Percentiles rank a stretch among this genome's conserved stretches.
Evolutionary conservation across 37 sponge, comb jelly and placozoan species (phyloP).

Genomic region (Spongia lamella): DNA sequence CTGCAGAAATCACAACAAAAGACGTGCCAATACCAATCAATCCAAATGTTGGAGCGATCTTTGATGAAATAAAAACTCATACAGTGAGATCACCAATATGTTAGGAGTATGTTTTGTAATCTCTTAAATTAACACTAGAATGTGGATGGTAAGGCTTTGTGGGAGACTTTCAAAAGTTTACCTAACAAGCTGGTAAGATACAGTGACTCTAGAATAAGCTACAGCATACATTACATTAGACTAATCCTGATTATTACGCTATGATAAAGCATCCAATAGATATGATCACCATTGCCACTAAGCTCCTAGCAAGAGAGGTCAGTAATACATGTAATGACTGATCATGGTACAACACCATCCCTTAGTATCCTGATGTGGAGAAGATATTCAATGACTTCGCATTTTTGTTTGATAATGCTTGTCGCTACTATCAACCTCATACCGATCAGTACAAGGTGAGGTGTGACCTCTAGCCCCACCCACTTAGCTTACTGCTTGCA

Average conservation of each 20-base stretch:
- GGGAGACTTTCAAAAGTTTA: too few relatives aligned
- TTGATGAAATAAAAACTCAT: too few relatives aligned
- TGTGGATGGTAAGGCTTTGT: too few relatives aligned
- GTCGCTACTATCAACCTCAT: slow-evolving; percentile 12
- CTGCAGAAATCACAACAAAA: too few relatives aligned
- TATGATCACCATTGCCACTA: slow-evolving; percentile 37
- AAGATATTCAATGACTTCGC: slow-evolving; percentile 36
- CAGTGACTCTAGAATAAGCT: background rate
- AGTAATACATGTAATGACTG: background rate
- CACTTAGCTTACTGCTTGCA: background rate
- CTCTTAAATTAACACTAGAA: too few relatives aligned
- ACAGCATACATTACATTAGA: background rate
- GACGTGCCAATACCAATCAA: too few relatives aligned
- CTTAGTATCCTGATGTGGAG: slow-evolving; percentile 33
- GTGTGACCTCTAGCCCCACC: background rate
- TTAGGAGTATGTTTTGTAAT: too few relatives aligned
- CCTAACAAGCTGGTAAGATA: background rate
- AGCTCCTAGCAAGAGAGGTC: slow-evolving; percentile 27
- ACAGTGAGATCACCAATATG: too few relatives aligned
- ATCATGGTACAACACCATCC: background rate
- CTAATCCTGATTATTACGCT: slow-evolving; percentile 24
- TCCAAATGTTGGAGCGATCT: too few relatives aligned
- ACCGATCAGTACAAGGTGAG: slow-evolving; percentile 32
- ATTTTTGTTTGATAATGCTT: slow-evolving; percentile 48
- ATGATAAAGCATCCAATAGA: slow-evolving; percentile 58